A percentile compares a stretch with the other conserved stretches of the same genome.
phyloP scores from a whole-genome alignment of 2,113 vertebrate species.

The Cavia porcellus region DNA sequence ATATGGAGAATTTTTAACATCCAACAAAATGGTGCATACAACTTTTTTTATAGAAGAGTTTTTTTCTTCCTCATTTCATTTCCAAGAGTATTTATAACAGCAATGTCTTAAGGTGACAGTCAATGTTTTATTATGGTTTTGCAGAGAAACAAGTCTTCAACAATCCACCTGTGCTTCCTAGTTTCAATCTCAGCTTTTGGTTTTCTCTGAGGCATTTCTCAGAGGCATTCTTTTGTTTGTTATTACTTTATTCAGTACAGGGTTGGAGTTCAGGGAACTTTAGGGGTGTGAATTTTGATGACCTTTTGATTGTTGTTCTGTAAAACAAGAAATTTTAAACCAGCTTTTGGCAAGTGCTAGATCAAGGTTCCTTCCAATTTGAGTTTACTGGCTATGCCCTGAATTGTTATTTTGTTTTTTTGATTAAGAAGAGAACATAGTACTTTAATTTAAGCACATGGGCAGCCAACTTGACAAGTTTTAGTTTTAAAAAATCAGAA shows the following conservation, averaged over 20 bases:
- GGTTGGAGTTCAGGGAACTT: neutral
- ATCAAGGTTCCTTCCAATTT: slow-evolving; percentile 53
- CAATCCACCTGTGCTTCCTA: neutral
- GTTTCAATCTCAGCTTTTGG: neutral
- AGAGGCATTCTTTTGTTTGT: neutral
- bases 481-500: neutral
- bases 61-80: neutral
- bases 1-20: neutral
- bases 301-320: slow-evolving; percentile 56
- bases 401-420: slow-evolving; percentile 48
- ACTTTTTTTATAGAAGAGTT: slow-evolving; percentile 1
- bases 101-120: neutral
- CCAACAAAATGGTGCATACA: neutral
- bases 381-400: slow-evolving; percentile 38
- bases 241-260: neutral
- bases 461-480: neutral
- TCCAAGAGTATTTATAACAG: neutral
- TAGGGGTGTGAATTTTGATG: slow-evolving; percentile 34
- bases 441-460: neutral
- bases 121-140: slow-evolving; percentile 25
- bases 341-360: slow-evolving; percentile 42
- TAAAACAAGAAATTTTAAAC: slow-evolving; percentile 52
- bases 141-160: slow-evolving; percentile 13
- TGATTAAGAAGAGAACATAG: neutral
- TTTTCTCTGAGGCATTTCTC: slow-evolving; percentile 21